phyloP scores from a whole-genome alignment of 2,888 invertebrate genomes.

The Notodonta ziczac region DNA sequence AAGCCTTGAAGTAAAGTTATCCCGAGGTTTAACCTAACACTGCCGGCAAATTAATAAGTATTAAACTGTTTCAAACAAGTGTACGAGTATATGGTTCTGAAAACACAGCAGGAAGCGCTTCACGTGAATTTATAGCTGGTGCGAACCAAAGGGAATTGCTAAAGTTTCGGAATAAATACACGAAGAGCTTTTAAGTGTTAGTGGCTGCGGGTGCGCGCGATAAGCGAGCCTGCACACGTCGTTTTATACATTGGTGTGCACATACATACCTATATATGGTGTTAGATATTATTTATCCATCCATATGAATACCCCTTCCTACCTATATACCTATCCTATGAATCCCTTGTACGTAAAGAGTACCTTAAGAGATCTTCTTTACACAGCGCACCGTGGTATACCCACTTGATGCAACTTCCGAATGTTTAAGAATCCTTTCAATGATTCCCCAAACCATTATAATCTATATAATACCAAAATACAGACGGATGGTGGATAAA shows the following conservation, averaged over 20 bases:
- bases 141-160: conserved; percentile 66
- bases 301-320: too few species aligned
- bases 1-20: conserved; percentile 38
- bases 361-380: too few species aligned
- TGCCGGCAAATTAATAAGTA: not conserved
- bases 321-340: too few species aligned
- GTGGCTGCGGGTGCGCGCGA: conserved; percentile 36
- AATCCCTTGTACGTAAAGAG: too few species aligned
- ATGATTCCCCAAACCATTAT: too few species aligned
- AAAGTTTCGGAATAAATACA: conserved; percentile 72
- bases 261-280: too few species aligned
- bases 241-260: not conserved
- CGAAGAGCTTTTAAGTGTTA: conserved; percentile 60
- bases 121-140: conserved; percentile 58
- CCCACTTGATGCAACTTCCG: too few species aligned
- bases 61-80: conserved; percentile 20
- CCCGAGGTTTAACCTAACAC: conserved; percentile 22
- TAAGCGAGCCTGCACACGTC: conserved; percentile 30
- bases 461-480: too few species aligned
- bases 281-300: not conserved
- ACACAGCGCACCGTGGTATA: too few species aligned
- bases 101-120: conserved; percentile 45
- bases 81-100: conserved; percentile 21
- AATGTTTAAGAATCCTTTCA: too few species aligned
- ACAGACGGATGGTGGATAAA: too few species aligned